phyloP scores from a whole-genome alignment of 2,888 invertebrate genomes.

The Patella caerulea region DNA sequence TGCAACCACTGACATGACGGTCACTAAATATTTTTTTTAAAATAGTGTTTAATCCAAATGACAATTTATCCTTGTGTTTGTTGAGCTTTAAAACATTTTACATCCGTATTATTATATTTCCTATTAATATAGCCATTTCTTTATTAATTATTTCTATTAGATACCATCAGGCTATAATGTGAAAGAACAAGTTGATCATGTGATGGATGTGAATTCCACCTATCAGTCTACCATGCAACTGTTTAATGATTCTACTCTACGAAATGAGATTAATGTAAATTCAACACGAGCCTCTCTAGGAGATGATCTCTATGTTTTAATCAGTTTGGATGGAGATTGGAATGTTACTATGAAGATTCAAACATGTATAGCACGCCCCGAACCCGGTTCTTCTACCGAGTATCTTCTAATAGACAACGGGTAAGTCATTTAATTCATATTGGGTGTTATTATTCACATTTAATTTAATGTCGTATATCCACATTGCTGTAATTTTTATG shows the following conservation, averaged over 20 bases:
- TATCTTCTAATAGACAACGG: constrained; percentile 23
- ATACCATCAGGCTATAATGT: neutral
- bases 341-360: constrained; percentile 23
- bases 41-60: no score
- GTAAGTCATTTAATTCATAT: neutral
- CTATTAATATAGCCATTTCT: no score
- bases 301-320: constrained; percentile 25
- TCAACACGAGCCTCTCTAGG: constrained; percentile 17
- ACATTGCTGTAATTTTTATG: no score
- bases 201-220: constrained; percentile 10
- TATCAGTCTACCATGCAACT: constrained; percentile 4
- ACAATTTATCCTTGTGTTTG: no score
- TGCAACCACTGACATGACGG: no score
- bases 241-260: constrained; percentile 13
- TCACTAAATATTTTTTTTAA: no score
- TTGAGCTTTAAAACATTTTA: no score
- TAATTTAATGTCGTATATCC: no score
- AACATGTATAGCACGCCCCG: constrained; percentile 13
- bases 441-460: no score
- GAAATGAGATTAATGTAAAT: neutral
- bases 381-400: constrained; percentile 4
- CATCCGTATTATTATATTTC: no score
- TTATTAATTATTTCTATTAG: no score
- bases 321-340: constrained; percentile 23
- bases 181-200: neutral